Evolutionary conservation across 2,888 invertebrate genomes (phyloP).

Genomic region (Aelia acuminata): DNA sequence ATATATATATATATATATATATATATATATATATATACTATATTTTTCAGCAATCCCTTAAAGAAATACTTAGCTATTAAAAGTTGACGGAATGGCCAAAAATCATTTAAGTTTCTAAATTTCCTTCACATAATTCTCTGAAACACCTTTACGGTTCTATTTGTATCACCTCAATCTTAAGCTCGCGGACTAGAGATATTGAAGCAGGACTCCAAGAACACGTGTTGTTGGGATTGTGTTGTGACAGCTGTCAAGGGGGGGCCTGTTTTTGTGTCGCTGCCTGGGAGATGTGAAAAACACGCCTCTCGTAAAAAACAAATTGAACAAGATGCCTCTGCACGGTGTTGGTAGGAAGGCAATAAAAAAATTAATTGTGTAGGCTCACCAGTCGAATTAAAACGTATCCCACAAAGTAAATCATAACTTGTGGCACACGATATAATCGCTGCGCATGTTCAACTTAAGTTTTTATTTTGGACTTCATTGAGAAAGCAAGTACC

Average conservation of each 20-base stretch:
- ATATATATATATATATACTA: too few species aligned
- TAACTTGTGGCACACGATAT: background rate
- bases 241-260: slow-evolving; percentile 34
- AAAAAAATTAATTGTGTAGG: background rate
- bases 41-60: too few species aligned
- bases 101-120: too few species aligned
- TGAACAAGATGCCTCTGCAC: slow-evolving; percentile 21
- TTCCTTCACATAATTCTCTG: too few species aligned
- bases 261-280: slow-evolving; percentile 11
- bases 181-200: background rate
- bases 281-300: slow-evolving; percentile 47
- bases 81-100: too few species aligned
- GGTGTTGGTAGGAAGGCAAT: background rate
- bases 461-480: background rate
- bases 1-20: too few species aligned
- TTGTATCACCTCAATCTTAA: background rate
- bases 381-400: background rate
- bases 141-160: too few species aligned
- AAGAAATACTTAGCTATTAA: too few species aligned
- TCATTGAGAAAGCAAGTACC: too few species aligned
- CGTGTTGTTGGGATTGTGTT: slow-evolving; percentile 36
- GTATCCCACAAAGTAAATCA: background rate
- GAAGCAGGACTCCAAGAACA: background rate
- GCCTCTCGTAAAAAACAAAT: slow-evolving; percentile 31
- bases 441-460: background rate